Percentiles rank a stretch among this genome's conserved stretches.
phyloP scores from a whole-genome alignment of 2,797 vertebrate genomes.

The Clarias fuscus region DNA sequence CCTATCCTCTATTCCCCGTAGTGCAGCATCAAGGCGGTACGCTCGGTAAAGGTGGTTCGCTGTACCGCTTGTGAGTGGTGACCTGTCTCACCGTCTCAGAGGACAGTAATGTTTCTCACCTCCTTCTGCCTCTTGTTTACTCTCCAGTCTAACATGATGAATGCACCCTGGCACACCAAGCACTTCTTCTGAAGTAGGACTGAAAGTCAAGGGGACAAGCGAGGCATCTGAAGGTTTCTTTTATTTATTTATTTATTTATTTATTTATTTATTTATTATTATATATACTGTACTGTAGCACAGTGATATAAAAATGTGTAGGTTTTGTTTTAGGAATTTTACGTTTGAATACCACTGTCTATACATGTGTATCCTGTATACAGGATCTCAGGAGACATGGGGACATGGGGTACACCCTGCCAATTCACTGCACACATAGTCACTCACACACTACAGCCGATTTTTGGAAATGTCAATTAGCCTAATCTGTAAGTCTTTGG shows the following conservation, averaged over 20 bases:
- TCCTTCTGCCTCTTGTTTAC: constrained; percentile 66
- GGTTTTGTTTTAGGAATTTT: constrained; percentile 57
- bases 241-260: constrained; percentile 60
- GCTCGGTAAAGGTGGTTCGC: constrained; percentile 37
- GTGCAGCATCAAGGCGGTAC: neutral
- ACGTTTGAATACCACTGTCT: neutral
- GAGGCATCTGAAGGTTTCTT: constrained; percentile 72
- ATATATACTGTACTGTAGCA: neutral
- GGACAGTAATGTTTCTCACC: constrained; percentile 61
- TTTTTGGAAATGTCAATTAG: too few species aligned
- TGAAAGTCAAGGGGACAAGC: constrained; percentile 78
- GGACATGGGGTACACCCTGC: too few species aligned
- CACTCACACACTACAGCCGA: too few species aligned
- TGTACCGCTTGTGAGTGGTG: constrained; percentile 69
- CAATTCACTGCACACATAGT: too few species aligned
- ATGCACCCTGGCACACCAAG: constrained; percentile 75
- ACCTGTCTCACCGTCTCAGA: constrained; percentile 69
- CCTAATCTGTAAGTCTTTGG: too few species aligned
- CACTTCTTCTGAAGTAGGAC: constrained; percentile 73
- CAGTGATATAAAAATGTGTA: too few species aligned
- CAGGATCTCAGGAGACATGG: too few species aligned
- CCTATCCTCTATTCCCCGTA: constrained; percentile 11
- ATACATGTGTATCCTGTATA: too few species aligned
- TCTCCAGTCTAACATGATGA: constrained; percentile 71
- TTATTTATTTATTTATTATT: constrained; percentile 61